Conservation (phyloP, 2,888 invertebrate genomes). For the Thyatira batis region DNA sequence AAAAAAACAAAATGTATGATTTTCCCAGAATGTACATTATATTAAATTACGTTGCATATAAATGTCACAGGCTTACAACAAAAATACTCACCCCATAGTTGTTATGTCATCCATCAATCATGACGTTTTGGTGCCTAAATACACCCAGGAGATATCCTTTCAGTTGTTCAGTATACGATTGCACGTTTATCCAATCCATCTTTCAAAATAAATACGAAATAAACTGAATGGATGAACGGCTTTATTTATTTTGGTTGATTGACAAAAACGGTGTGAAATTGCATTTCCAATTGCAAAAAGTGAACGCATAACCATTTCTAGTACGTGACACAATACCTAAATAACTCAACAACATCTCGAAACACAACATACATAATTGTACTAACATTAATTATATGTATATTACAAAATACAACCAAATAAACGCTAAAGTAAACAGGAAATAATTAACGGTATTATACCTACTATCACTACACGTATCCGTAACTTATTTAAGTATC, state of each 20-base stretch:
- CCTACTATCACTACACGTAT: neutral
- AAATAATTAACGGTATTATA: neutral
- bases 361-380: too few species aligned
- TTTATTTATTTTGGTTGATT: constrained; percentile 6
- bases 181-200: constrained; percentile 25
- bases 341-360: neutral
- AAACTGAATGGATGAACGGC: constrained; percentile 9
- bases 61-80: constrained; percentile 6
- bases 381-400: too few species aligned
- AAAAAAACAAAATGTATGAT: constrained; percentile 3
- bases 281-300: constrained; percentile 1
- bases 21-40: constrained; percentile 4
- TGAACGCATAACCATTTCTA: too few species aligned
- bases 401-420: too few species aligned
- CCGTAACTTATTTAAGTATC: constrained; percentile 1
- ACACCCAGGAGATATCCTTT: constrained; percentile 30
- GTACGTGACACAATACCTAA: neutral
- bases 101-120: constrained; percentile 31
- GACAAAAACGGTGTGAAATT: constrained; percentile 18
- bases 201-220: constrained; percentile 8
- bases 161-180: constrained; percentile 24
- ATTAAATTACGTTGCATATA: too few species aligned
- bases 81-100: constrained; percentile 16
- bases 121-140: constrained; percentile 26
- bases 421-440: neutral